Evolutionary conservation across 2,113 vertebrate species (phyloP).

Genomic region (Leuciscus idus): DNA sequence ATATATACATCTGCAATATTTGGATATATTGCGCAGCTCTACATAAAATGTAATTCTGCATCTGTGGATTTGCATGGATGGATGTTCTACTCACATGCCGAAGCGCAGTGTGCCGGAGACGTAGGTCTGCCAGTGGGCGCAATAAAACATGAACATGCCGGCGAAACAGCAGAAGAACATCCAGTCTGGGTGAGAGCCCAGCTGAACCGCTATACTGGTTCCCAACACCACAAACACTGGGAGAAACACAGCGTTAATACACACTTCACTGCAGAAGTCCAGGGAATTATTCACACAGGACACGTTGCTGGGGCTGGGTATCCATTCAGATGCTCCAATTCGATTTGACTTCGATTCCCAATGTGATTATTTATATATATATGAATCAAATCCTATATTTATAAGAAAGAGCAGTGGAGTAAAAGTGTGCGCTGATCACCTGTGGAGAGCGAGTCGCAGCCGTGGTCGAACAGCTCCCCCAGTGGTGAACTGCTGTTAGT

Average conservation of each 20-base stretch:
- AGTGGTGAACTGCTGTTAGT: conserved; percentile 96
- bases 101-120: conserved; percentile 96
- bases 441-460: conserved; percentile 97
- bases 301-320: too few relatives aligned
- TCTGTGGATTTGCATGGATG: too few relatives aligned
- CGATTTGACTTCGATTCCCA: too few relatives aligned
- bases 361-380: too few relatives aligned
- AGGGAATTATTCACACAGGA: too few relatives aligned
- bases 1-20: too few relatives aligned
- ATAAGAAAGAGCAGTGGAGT: too few relatives aligned
- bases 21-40: too few relatives aligned
- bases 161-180: conserved; percentile 99
- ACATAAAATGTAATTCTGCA: not conserved
- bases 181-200: conserved; percentile 98
- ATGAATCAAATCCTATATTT: too few relatives aligned
- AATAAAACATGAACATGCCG: conserved; percentile 99
- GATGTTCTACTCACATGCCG: conserved; percentile 89
- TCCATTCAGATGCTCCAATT: too few relatives aligned
- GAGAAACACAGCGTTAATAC: conserved; percentile 37
- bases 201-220: conserved; percentile 94
- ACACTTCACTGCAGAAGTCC: too few relatives aligned
- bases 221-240: conserved; percentile 97
- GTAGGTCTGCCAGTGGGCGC: conserved; percentile 98
- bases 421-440: conserved; percentile 69
- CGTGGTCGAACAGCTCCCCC: conserved; percentile 98